Evolutionary conservation across 1,140 invertebrate genomes (phyloP), one percentile per base, ranked within the genome.

Genomic region (Aradophagus sp.): DNA sequence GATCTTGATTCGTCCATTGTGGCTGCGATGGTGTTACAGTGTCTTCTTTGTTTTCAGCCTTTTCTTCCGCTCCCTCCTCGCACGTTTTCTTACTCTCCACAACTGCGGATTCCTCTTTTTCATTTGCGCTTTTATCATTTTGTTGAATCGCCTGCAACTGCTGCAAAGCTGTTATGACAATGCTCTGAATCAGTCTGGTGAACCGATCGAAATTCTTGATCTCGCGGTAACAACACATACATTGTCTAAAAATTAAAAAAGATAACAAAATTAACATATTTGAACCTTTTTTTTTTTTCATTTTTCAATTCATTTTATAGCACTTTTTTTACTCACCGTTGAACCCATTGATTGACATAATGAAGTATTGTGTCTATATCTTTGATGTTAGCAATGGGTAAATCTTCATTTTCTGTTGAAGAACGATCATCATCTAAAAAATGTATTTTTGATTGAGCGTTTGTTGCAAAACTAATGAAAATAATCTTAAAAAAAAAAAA

Each of bases 191-290:
- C 44, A 96, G 86, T 76, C 93, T 88, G 83, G 94, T 95, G 76
- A 96, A 94, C 71, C 93, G 88, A 82, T 96, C 94, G 86, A 95
- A 94, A 79, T 96, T 96, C 83, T 95, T 95, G 45, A 90, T 88
- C 85, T 96, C 95, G 63, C 94, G 90, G 84, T 94, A 96, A 85
- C 93, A 94, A 83, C 94, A 96, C 90, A 95, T 94, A 80, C 95
- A 97, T 86, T 96, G 95, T 77, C 93, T 92, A 81, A 68, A 88
- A 89, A 67, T 44, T 23, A 34, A 29, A 38, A 36, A 35, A 20
- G 44, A 44, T 35, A 15, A 52, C 5, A 16, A 52, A 38, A 13
- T 38, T 39, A 39, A 12, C 1, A 27, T 16, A 11, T 47, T 19
- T 38, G 1, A n/a, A n/a, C n/a, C n/a, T n/a, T n/a, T n/a, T n/a